Conservation (phyloP, 2,797 vertebrate species). For the Pipistrellus nathusii region DNA sequence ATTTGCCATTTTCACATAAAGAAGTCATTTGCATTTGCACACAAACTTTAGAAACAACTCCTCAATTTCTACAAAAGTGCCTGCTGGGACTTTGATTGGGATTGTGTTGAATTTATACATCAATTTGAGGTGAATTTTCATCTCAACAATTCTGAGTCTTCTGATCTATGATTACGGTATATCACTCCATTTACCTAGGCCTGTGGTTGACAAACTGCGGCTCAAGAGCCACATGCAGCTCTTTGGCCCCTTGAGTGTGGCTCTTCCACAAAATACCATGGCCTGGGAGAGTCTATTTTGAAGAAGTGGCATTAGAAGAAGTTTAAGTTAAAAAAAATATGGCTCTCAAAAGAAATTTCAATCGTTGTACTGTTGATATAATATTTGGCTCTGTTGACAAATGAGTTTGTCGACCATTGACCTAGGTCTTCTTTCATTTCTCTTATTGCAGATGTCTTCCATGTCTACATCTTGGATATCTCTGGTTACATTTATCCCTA, state of each 20-base stretch:
- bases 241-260: no score
- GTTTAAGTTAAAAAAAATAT: no score
- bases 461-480: background rate
- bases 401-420: no score
- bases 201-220: no score
- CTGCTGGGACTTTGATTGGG: background rate
- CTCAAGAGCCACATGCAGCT: no score
- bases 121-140: background rate
- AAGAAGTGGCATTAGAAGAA: no score
- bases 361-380: no score
- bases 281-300: no score
- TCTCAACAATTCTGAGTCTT: background rate
- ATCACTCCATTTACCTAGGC: background rate
- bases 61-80: background rate
- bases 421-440: background rate
- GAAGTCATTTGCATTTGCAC: background rate
- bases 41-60: background rate
- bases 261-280: no score
- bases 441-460: background rate
- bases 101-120: background rate
- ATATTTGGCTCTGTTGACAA: no score
- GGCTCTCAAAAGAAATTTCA: no score
- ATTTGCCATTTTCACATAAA: slow-evolving; percentile 26
- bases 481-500: background rate
- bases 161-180: background rate